Evolutionary conservation across 1,140 invertebrate species (phyloP), one percentile per base, ranked within the genome.

Genomic region (Berghia stephanieae): DNA sequence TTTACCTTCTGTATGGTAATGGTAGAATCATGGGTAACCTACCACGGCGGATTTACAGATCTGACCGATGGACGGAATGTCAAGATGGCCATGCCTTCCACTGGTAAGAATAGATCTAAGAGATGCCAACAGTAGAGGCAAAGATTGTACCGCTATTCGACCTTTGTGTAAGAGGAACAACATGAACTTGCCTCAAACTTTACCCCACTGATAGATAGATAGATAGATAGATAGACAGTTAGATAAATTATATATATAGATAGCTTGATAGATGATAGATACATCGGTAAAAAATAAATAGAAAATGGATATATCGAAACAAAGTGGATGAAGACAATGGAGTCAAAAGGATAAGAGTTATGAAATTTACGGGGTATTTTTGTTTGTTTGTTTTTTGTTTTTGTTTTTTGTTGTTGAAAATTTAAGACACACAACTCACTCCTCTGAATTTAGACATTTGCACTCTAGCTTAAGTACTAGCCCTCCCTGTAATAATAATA

Each of bases 191-290:
- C 46, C 3, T n/a, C 27, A 5, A 18, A 27, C n/a, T 67, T 21
- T 38, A 10, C 18, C 3, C 36, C 63, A 38, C 13, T 63, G 31
- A 3, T 34, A 5, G 55, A 60, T 24, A 60, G 55, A 60, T 24
- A 60, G 55, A 60, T 24, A 60, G 55, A 60, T 60, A 60, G 55
- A 60, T 60, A 60, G 55, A 60, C 31, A 60, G 55, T 24, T 60
- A 60, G 55, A 60, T 60, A 60, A 31, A 60, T 60, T n/a, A 60
- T 21, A 60, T 60, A 60, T 4, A 60, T 60, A 60, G 55, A 60
- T 60, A 60, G 6, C n/a, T 60, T 24, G 55, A 60, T 60, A 60
- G 6, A 60, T n/a, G n/a, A n/a, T n/a, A n/a, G n/a, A n/a, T n/a
- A n/a, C n/a, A n/a, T n/a, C n/a, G n/a, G n/a, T n/a, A n/a, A n/a